Percentiles rank a stretch among this genome's conserved stretches.
Evolutionary conservation across 2,888 invertebrate species (phyloP).

Genomic region (Busseola fusca): DNA sequence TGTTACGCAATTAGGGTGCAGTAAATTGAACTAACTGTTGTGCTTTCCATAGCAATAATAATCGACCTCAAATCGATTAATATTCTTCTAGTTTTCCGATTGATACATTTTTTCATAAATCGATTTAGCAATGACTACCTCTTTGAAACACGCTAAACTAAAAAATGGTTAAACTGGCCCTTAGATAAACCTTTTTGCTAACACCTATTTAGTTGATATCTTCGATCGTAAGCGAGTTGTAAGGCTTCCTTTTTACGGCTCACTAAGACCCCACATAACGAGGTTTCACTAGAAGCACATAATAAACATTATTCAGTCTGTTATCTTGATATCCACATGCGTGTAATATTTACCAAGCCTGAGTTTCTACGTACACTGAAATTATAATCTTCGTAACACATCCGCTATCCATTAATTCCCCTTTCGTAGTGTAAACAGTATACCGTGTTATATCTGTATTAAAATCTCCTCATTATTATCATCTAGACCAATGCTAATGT

Average conservation of each 20-base stretch:
- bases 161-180: conserved; percentile 30
- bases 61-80: too few species aligned
- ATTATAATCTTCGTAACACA: conserved; percentile 43
- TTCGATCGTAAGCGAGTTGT: conserved; percentile 40
- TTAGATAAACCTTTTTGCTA: conserved; percentile 54
- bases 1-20: too few species aligned
- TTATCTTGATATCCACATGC: conserved; percentile 41
- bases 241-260: conserved; percentile 36
- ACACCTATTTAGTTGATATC: conserved; percentile 35
- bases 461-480: conserved; percentile 35
- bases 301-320: conserved; percentile 47
- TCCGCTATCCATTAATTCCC: conserved; percentile 58
- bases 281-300: conserved; percentile 35
- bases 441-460: conserved; percentile 38
- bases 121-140: too few species aligned
- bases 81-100: too few species aligned
- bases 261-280: conserved; percentile 26
- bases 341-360: conserved; percentile 45
- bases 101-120: not conserved
- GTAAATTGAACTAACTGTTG: too few species aligned
- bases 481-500: conserved; percentile 9
- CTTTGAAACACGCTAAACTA: conserved; percentile 17
- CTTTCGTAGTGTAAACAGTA: conserved; percentile 54
- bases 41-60: too few species aligned
- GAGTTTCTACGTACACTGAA: conserved; percentile 23